Evolutionary conservation across 2,113 vertebrate genomes (phyloP).

Genomic region (Cebidichthys violaceus): DNA sequence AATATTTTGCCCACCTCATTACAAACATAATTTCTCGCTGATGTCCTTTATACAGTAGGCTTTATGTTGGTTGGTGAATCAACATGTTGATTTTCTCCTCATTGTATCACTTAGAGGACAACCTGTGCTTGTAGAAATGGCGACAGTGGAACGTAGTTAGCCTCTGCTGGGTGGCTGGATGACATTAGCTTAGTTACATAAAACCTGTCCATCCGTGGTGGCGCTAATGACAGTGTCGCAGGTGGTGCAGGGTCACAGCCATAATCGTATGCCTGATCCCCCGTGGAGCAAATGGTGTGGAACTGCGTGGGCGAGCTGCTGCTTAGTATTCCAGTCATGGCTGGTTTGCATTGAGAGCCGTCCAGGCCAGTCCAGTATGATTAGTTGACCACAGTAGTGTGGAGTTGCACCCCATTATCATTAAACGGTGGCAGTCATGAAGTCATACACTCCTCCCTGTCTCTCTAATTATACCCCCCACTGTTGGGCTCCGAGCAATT

Average conservation of each 20-base stretch:
- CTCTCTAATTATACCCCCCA: constrained; percentile 78
- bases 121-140: constrained; percentile 36
- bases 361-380: constrained; percentile 75
- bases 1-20: neutral
- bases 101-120: constrained; percentile 32
- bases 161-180: constrained; percentile 32
- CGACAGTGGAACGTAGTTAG: constrained; percentile 13
- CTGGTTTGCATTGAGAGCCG: constrained; percentile 69
- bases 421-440: constrained; percentile 78
- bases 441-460: constrained; percentile 78
- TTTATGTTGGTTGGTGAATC: neutral
- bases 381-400: constrained; percentile 81
- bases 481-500: constrained; percentile 79
- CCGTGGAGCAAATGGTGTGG: constrained; percentile 61
- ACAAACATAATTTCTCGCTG: neutral
- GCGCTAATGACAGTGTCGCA: constrained; percentile 71
- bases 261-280: constrained; percentile 73
- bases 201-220: constrained; percentile 69
- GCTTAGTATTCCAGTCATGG: constrained; percentile 82
- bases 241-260: constrained; percentile 69
- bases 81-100: constrained; percentile 15
- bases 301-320: constrained; percentile 64
- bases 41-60: neutral
- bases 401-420: constrained; percentile 79
- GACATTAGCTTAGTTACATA: constrained; percentile 68